Percentiles rank a stretch among this genome's conserved stretches.
These are phyloP conservation scores for Montipora foliosa DNA, from an alignment of 64 coral and sea anemone species.

Conservation along the genomic window DNA sequence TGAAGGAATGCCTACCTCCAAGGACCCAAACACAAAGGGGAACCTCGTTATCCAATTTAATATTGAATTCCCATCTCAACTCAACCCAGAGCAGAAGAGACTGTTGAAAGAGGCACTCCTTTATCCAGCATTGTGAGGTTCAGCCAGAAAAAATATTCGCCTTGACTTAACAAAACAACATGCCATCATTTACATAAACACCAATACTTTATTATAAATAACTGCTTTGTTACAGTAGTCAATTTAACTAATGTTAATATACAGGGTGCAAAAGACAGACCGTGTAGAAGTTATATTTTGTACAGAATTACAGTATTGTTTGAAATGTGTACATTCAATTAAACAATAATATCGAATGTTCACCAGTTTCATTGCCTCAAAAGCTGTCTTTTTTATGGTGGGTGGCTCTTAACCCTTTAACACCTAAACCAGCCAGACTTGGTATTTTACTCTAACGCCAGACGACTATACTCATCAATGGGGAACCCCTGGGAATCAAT, in stretches of 20 bases:
- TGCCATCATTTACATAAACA: neutral
- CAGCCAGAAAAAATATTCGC: neutral
- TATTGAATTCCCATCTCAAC: slow-evolving; percentile 93
- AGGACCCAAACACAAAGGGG: slow-evolving; percentile 82
- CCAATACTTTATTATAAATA: slow-evolving; percentile 6
- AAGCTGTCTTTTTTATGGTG: too few relatives aligned
- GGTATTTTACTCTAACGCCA: too few relatives aligned
- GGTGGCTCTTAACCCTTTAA: too few relatives aligned
- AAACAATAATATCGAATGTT: neutral
- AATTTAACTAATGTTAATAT: neutral
- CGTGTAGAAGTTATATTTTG: slow-evolving; percentile 37
- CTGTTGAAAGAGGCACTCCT: slow-evolving; percentile 95
- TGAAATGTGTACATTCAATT: neutral
- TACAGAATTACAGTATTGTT: slow-evolving; percentile 4
- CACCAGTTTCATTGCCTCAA: too few relatives aligned
- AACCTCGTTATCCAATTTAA: slow-evolving; percentile 95
- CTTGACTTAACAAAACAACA: too few relatives aligned
- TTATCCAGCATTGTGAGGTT: neutral
- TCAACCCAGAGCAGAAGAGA: slow-evolving; percentile 96
- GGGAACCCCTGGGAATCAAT: too few relatives aligned
- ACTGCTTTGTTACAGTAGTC: neutral
- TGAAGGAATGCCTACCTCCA: slow-evolving; percentile 94
- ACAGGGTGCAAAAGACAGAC: neutral
- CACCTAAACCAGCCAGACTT: too few relatives aligned
- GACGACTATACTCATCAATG: too few relatives aligned